Conservation (phyloP, 1,140 invertebrate genomes). For the Pseudomyrmex gracilis region DNA sequence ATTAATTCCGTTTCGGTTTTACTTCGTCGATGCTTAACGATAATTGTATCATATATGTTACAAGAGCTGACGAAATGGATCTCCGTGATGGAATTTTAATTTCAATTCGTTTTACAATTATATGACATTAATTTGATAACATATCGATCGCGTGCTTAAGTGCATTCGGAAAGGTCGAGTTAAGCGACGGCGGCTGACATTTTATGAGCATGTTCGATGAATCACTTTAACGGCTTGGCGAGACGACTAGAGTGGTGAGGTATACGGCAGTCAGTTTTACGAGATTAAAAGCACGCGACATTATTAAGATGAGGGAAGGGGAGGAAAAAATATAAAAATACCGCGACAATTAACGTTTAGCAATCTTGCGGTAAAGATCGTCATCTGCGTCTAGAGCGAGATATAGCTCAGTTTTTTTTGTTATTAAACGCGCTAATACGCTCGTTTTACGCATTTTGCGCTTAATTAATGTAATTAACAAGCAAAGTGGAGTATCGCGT, state of each 20-base stretch:
- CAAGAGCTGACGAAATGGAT: neutral
- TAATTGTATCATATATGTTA: conserved; percentile 18
- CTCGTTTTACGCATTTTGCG: neutral
- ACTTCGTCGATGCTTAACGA: neutral
- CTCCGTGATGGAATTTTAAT: neutral
- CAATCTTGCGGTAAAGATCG: neutral
- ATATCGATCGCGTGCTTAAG: conserved; percentile 50
- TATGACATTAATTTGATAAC: conserved; percentile 50
- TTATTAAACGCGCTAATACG: conserved; percentile 35
- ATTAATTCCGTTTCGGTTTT: neutral
- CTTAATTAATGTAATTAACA: conserved; percentile 49
- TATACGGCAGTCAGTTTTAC: neutral
- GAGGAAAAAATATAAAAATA: neutral
- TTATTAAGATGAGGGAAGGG: neutral
- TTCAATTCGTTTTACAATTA: conserved; percentile 42
- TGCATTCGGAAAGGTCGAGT: conserved; percentile 52
- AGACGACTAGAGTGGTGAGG: conserved; percentile 6
- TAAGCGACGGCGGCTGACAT: conserved; percentile 51
- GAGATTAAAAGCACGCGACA: conserved; percentile 14
- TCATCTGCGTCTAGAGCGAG: too few species aligned
- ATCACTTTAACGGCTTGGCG: conserved; percentile 2
- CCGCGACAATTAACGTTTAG: neutral
- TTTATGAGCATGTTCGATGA: conserved; percentile 24
- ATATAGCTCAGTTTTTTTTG: neutral
- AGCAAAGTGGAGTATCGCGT: neutral